phyloP scores from a whole-genome alignment of 2,113 vertebrate species.

The Sapajus apella region DNA sequence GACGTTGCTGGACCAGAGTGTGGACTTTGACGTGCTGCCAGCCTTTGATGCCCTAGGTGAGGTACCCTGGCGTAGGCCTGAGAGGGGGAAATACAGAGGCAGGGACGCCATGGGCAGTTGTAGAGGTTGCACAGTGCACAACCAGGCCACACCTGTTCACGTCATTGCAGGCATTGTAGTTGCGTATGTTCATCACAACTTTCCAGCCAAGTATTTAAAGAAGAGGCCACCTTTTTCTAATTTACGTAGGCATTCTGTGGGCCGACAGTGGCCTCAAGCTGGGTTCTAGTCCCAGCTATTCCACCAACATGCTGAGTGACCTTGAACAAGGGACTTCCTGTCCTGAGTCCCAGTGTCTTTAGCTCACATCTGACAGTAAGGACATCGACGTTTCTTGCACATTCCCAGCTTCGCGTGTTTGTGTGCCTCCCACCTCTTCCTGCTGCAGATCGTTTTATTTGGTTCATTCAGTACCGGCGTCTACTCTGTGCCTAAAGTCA shows the following conservation, averaged over 20 bases:
- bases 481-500: background rate
- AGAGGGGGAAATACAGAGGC: background rate
- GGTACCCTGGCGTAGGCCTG: rapidly evolving
- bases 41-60: constrained; percentile 73
- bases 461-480: background rate
- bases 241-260: background rate
- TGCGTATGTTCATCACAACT: rapidly evolving
- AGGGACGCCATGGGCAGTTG: background rate
- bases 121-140: background rate
- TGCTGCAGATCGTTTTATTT: rapidly evolving
- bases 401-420: background rate
- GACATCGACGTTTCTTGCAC: background rate
- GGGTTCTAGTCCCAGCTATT: background rate
- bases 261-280: background rate
- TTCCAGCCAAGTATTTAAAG: background rate
- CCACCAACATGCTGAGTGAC: background rate
- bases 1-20: background rate
- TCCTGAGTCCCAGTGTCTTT: background rate
- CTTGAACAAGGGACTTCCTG: background rate
- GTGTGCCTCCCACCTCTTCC: background rate
- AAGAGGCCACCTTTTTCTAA: background rate
- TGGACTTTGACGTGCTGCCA: constrained; percentile 74
- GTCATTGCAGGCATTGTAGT: rapidly evolving
- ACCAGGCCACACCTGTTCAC: too few relatives aligned
- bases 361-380: too few relatives aligned